These are phyloP conservation scores for Rhogogaster chlorosoma DNA, from an alignment of 2,888 invertebrate genomes.

Conservation along the genomic window DNA sequence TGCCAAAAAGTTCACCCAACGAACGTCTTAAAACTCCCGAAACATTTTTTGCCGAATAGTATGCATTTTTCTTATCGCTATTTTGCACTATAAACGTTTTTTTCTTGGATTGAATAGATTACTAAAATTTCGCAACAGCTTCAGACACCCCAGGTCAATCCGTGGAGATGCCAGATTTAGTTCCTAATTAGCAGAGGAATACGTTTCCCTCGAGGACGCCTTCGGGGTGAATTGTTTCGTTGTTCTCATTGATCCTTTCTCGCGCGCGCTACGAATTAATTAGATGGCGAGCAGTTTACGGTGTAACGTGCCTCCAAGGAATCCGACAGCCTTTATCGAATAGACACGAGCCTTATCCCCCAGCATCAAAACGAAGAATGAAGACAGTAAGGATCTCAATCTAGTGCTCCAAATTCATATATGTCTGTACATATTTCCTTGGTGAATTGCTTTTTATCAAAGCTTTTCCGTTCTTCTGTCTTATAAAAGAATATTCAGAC, in stretches of 20 bases:
- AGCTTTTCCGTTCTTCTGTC: too few species aligned
- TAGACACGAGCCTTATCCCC: slow-evolving; percentile 24
- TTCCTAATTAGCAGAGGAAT: slow-evolving; percentile 38
- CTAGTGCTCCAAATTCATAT: not conserved
- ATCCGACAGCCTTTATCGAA: slow-evolving; percentile 37
- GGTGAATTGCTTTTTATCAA: too few species aligned
- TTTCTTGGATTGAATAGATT: not conserved
- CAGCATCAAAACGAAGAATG: not conserved
- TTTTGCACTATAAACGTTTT: not conserved
- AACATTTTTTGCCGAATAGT: not conserved
- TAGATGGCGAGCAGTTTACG: slow-evolving; percentile 42
- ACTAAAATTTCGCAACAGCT: not conserved
- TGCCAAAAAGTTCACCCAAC: not conserved
- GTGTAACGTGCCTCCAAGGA: slow-evolving; percentile 34
- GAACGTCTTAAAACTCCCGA: not conserved
- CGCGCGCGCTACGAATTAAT: slow-evolving; percentile 47
- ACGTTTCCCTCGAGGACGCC: slow-evolving; percentile 24
- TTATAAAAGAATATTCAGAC: too few species aligned
- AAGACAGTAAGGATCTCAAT: not conserved
- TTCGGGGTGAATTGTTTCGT: slow-evolving; percentile 44
- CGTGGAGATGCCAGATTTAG: slow-evolving; percentile 12
- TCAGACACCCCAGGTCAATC: not conserved
- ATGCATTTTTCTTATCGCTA: not conserved
- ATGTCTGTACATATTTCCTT: too few species aligned
- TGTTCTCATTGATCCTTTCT: slow-evolving; percentile 48